Percentiles rank a stretch among this genome's conserved stretches.
phyloP scores from a whole-genome alignment of 2,888 invertebrate species.

The Trypoxylon attenuatum region DNA sequence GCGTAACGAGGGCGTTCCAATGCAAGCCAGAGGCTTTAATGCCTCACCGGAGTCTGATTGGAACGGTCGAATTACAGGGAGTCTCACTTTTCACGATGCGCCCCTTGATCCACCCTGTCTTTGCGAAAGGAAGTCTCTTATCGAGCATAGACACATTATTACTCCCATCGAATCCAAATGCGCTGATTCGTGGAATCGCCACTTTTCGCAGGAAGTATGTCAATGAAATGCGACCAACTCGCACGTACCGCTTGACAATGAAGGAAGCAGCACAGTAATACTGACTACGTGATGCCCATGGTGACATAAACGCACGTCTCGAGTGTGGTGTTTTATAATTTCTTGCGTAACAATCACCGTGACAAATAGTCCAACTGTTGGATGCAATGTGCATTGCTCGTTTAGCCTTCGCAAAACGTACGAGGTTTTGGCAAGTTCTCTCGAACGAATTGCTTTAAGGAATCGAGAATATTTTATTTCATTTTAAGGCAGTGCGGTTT shows the following conservation, averaged over 20 bases:
- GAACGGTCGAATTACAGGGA: too few species aligned
- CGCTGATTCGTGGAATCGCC: background rate
- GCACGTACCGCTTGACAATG: conserved; percentile 39
- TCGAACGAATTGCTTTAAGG: too few species aligned
- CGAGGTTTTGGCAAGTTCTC: too few species aligned
- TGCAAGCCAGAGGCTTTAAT: too few species aligned
- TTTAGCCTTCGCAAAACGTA: too few species aligned
- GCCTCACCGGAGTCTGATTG: too few species aligned
- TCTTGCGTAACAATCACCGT: conserved; percentile 17
- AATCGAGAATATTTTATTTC: too few species aligned
- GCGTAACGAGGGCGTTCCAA: background rate
- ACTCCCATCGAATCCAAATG: background rate
- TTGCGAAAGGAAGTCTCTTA: too few species aligned
- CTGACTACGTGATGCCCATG: conserved; percentile 26
- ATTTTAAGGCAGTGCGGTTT: too few species aligned
- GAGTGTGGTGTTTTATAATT: conserved; percentile 1
- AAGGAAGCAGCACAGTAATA: conserved; percentile 21
- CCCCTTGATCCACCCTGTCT: too few species aligned
- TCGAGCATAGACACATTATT: too few species aligned
- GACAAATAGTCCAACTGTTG: background rate
- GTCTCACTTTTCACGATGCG: too few species aligned
- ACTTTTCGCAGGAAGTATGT: conserved; percentile 31
- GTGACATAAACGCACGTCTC: conserved; percentile 23
- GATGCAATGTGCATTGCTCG: background rate
- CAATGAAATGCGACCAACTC: conserved; percentile 48